Evolutionary conservation across 2,888 invertebrate species (phyloP).

Genomic region (Drosophila engyochracea): DNA sequence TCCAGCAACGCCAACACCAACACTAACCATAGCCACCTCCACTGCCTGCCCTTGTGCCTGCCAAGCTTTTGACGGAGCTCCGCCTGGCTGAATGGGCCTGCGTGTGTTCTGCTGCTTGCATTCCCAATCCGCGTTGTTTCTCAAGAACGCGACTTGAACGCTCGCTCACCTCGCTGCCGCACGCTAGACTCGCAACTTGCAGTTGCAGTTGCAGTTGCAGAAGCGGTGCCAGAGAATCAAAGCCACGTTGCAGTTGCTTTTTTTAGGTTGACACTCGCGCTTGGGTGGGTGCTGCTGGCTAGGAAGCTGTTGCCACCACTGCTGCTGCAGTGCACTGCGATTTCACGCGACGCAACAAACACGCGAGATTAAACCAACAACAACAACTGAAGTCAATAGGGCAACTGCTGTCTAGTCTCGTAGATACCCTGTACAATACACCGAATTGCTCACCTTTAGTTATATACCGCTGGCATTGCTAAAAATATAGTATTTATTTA

Average conservation of each 20-base stretch:
- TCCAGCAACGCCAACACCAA: conserved; percentile 7
- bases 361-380: conserved; percentile 66
- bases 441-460: neutral
- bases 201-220: conserved; percentile 12
- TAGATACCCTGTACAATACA: neutral
- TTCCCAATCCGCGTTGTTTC: conserved; percentile 64
- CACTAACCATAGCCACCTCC: neutral
- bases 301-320: conserved; percentile 41
- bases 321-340: conserved; percentile 45
- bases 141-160: conserved; percentile 66
- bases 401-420: neutral
- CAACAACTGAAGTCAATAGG: conserved; percentile 15
- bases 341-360: conserved; percentile 70
- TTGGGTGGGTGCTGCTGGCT: conserved; percentile 63
- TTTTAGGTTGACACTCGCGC: conserved; percentile 69
- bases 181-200: conserved; percentile 45
- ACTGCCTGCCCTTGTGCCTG: neutral
- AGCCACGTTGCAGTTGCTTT: conserved; percentile 32
- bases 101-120: conserved; percentile 80
- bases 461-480: neutral
- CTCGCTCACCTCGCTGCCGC: conserved; percentile 55
- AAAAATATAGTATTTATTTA: neutral
- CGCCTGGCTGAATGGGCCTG: conserved; percentile 68
- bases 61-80: conserved; percentile 29
- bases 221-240: conserved; percentile 27